phyloP scores from a whole-genome alignment of 2,888 invertebrate species.

The Panopea generosa region DNA sequence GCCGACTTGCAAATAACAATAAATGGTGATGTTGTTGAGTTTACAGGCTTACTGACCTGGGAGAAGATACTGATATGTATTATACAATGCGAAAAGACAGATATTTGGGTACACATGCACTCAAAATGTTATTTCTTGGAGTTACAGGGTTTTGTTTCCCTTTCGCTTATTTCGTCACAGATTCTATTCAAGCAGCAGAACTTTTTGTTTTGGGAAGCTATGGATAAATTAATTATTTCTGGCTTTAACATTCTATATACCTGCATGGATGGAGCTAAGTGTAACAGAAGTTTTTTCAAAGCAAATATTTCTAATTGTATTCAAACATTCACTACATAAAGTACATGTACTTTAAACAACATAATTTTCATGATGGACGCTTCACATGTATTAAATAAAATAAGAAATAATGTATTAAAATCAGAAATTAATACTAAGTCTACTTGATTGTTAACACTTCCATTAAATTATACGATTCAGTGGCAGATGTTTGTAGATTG shows the following conservation, averaged over 20 bases:
- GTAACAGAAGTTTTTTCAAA: slow-evolving; percentile 38
- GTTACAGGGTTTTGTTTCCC: slow-evolving; percentile 54
- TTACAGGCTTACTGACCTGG: slow-evolving; percentile 12
- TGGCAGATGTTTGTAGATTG: no score
- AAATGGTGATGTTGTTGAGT: no score
- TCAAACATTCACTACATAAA: no score
- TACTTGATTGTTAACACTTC: no score
- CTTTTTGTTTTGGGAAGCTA: slow-evolving; percentile 45
- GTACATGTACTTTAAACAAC: no score
- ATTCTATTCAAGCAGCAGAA: slow-evolving; percentile 28
- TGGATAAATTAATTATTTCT: slow-evolving; percentile 35
- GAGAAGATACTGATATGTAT: slow-evolving; percentile 5
- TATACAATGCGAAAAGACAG: slow-evolving; percentile 8
- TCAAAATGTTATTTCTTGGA: slow-evolving; percentile 43
- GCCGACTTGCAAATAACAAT: slow-evolving; percentile 21
- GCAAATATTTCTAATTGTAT: no score
- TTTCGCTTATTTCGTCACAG: slow-evolving; percentile 44
- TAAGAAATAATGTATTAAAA: no score
- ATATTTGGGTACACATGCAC: slow-evolving; percentile 22
- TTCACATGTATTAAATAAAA: no score
- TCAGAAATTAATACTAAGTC: no score
- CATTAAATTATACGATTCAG: no score
- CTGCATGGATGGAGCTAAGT: no score
- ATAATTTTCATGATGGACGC: no score
- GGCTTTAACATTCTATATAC: slow-evolving; percentile 32